Evolutionary conservation across 92 coral and sea anemone genomes (phyloP).

Genomic region (Anthopleura xanthogrammica): DNA sequence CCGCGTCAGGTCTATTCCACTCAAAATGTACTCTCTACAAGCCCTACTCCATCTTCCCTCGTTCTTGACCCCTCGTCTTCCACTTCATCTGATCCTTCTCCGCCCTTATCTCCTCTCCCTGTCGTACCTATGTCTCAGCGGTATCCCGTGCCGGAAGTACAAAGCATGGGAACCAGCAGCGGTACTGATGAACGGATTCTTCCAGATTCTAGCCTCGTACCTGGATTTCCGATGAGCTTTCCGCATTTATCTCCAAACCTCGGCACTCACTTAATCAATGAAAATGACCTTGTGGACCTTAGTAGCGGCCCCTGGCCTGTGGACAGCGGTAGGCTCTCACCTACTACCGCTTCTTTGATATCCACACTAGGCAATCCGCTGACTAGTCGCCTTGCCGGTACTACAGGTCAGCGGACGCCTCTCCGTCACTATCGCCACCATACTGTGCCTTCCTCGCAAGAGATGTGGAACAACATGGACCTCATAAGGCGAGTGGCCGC

Average conservation of each 20-base stretch:
- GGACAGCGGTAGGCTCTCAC: conserved; percentile 52
- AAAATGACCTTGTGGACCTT: conserved; percentile 64
- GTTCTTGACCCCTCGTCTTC: conserved; percentile 57
- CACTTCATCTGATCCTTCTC: conserved; percentile 63
- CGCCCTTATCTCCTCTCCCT: conserved; percentile 75
- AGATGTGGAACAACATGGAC: conserved; percentile 89
- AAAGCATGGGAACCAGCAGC: conserved; percentile 21
- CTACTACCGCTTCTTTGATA: conserved; percentile 63
- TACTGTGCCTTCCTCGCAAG: conserved; percentile 85
- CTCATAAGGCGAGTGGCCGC: conserved; percentile 85
- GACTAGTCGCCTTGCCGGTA: conserved; percentile 42
- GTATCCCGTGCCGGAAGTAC: conserved; percentile 58
- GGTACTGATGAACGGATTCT: conserved; percentile 9
- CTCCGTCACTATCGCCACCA: conserved; percentile 89
- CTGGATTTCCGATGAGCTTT: conserved; percentile 28
- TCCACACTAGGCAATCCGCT: conserved; percentile 69
- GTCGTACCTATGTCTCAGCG: conserved; percentile 67
- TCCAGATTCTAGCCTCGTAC: conserved; percentile 12
- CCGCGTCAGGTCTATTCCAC: conserved; percentile 40
- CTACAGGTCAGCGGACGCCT: conserved; percentile 53
- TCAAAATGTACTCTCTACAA: conserved; percentile 39
- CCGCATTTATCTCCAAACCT: conserved; percentile 29
- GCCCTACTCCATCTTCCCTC: conserved; percentile 49
- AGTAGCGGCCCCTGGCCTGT: conserved; percentile 48
- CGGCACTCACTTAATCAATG: conserved; percentile 55